A percentile compares a stretch with the other conserved stretches of the same genome.
phyloP scores from a whole-genome alignment of 1,140 invertebrate genomes.

The Leptopilina boulardi region DNA sequence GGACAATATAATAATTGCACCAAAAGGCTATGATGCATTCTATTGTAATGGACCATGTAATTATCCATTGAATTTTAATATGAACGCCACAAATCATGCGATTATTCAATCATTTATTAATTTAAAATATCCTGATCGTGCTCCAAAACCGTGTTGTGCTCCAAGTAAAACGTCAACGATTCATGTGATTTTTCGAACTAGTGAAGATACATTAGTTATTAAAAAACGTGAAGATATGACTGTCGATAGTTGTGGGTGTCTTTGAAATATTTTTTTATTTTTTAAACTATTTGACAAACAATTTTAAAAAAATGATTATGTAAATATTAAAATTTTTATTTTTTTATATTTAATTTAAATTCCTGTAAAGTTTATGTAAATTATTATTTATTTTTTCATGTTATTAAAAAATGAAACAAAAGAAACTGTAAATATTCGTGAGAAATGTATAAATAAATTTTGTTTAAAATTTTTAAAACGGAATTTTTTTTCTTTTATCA shows the following conservation, averaged over 20 bases:
- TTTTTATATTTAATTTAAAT: no score
- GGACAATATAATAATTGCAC: conserved; percentile 91
- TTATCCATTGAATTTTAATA: conserved; percentile 88
- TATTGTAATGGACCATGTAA: conserved; percentile 93
- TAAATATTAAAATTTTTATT: no score
- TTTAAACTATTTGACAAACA: no score
- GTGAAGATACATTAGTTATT: conserved; percentile 89
- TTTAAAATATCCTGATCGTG: conserved; percentile 82
- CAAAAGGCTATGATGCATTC: conserved; percentile 90
- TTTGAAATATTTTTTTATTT: conserved; percentile 76
- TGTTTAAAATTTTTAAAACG: no score
- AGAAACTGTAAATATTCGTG: no score
- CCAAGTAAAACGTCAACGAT: conserved; percentile 88
- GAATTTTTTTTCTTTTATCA: no score
- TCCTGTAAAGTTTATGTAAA: no score
- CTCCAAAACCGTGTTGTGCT: conserved; percentile 90
- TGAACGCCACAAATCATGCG: conserved; percentile 95
- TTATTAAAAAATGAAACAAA: no score
- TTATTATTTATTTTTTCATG: no score
- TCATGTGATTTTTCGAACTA: conserved; percentile 88
- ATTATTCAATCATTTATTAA: conserved; percentile 93
- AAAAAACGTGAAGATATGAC: conserved; percentile 95
- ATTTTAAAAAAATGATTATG: no score
- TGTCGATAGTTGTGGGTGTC: conserved; percentile 92
- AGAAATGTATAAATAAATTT: no score